Conservation (phyloP, 2,113 vertebrate species). For the Silurus glanis region DNA sequence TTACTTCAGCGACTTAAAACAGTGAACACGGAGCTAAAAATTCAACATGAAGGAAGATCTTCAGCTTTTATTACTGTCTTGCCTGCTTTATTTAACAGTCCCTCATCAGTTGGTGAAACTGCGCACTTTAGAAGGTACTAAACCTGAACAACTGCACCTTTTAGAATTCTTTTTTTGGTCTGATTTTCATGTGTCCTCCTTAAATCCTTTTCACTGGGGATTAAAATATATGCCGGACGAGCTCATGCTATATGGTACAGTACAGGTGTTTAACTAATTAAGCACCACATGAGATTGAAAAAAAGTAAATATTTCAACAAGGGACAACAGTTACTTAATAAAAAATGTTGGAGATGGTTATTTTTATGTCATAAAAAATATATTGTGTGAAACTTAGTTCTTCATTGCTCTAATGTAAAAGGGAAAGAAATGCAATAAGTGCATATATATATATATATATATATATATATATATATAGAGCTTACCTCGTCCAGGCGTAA, state of each 20-base stretch:
- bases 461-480: neutral
- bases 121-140: too few species aligned
- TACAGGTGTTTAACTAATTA: neutral
- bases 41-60: neutral
- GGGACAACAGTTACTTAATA: too few species aligned
- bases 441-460: too few species aligned
- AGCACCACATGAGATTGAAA: neutral
- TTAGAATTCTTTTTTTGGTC: neutral
- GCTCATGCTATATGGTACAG: too few species aligned
- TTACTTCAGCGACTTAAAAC: neutral
- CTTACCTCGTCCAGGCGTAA: constrained; percentile 96
- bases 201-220: neutral
- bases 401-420: too few species aligned
- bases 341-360: too few species aligned
- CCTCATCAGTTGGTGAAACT: too few species aligned
- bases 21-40: neutral
- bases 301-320: too few species aligned
- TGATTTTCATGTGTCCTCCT: neutral
- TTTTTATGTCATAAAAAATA: too few species aligned
- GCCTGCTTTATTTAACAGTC: neutral
- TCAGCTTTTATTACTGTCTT: neutral
- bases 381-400: too few species aligned
- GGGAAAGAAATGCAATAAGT: too few species aligned
- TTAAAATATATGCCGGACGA: too few species aligned
- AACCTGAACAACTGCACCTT: neutral